phyloP scores from a whole-genome alignment of 1,140 invertebrate species.

The Penaeus vannamei region DNA sequence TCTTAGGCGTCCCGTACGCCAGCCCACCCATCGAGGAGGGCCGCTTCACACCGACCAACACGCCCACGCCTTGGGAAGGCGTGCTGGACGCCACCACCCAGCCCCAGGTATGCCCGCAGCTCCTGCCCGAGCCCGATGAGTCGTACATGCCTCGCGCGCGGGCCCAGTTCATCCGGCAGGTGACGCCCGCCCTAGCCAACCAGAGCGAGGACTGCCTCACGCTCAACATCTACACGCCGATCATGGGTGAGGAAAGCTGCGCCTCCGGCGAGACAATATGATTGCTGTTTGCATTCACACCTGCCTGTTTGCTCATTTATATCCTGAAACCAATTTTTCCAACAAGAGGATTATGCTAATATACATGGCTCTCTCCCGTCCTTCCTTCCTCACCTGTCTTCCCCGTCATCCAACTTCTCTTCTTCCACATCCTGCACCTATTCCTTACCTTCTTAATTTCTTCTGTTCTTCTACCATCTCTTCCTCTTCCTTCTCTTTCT shows the following conservation, averaged over 20 bases:
- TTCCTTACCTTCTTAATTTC: neutral
- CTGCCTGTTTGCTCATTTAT: too few relatives aligned
- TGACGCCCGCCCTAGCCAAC: constrained; percentile 87
- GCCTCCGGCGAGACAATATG: too few relatives aligned
- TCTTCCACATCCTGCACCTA: neutral
- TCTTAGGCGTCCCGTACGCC: constrained; percentile 94
- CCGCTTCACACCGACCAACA: constrained; percentile 95
- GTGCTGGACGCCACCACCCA: constrained; percentile 86
- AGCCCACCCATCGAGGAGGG: constrained; percentile 92
- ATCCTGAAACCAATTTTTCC: too few relatives aligned
- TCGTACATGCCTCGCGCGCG: constrained; percentile 89
- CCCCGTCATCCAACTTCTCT: neutral
- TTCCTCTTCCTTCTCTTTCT: neutral
- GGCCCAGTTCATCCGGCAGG: constrained; percentile 85
- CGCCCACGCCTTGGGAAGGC: constrained; percentile 88
- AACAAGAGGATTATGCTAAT: too few relatives aligned
- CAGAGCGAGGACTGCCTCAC: constrained; percentile 98
- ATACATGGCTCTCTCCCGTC: too few relatives aligned
- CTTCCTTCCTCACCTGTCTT: neutral
- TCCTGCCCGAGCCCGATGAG: constrained; percentile 71
- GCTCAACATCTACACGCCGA: constrained; percentile 94
- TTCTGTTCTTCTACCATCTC: neutral
- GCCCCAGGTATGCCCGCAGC: constrained; percentile 88
- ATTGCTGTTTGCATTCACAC: too few relatives aligned
- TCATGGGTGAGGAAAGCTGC: constrained; percentile 55